Evolutionary conservation across 2,113 vertebrate species (phyloP).

Genomic region (Brevimyrus niger): DNA sequence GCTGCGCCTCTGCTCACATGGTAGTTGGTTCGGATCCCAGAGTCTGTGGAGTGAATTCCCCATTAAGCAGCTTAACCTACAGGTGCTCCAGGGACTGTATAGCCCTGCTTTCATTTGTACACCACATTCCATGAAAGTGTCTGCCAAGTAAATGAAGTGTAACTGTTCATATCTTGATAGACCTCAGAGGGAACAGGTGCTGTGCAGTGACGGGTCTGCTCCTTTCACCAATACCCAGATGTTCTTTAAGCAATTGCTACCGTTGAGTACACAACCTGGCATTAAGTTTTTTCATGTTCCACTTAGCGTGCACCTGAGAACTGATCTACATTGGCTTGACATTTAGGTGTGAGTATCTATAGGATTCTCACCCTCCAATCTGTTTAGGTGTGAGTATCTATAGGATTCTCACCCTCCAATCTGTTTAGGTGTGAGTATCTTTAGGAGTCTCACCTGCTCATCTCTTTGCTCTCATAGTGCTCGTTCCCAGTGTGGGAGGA

Average conservation of each 20-base stretch:
- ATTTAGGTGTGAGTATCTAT: not conserved
- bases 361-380: constrained; percentile 18
- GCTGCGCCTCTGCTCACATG: not conserved
- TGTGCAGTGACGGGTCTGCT: not conserved
- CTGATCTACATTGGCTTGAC: constrained; percentile 6
- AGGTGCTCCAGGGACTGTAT: not conserved
- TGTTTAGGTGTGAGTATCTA: not conserved
- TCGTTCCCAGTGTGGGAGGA: constrained; percentile 98
- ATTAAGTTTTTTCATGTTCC: not conserved
- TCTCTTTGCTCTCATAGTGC: constrained; percentile 61
- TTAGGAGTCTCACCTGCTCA: constrained; percentile 6
- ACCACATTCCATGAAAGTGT: not conserved
- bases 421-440: not conserved
- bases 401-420: constrained; percentile 15
- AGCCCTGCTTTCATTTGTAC: not conserved
- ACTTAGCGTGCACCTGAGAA: not conserved
- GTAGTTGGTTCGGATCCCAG: not conserved
- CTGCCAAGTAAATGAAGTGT: not conserved
- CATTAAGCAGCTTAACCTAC: not conserved
- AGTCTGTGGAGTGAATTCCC: not conserved
- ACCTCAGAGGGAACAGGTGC: not conserved
- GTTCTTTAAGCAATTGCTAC: not conserved
- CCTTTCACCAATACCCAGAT: not conserved
- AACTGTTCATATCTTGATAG: not conserved
- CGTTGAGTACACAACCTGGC: not conserved